Base-by-base conservation (phyloP, 1,140 invertebrate genomes). In the Limonius californicus region DNA sequence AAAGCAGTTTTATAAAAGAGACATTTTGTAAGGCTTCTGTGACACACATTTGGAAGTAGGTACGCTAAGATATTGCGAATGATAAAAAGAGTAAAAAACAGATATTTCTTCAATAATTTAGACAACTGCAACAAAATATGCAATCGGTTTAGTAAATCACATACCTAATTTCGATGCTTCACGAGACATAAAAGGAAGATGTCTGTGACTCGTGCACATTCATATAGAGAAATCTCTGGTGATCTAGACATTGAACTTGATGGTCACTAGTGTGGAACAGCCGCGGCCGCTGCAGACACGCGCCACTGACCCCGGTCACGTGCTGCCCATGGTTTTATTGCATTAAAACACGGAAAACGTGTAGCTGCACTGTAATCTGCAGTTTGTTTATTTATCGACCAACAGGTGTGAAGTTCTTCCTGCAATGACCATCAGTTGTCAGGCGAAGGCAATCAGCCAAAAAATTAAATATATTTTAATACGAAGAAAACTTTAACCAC, bases 181-280 rank as follows among this genome's bases (percentile, higher is more conserved):
- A 32, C 4, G 4, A 32, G 11, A 6, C 11, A 11, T 32, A 32
- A 32, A 32, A 32, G 27, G 27, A 32, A 32, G 11, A 32, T 32
- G 27, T 32, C 11, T 32, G 11, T 32, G 11, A 32, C 27, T 32
- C 11, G 11, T n/a, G n/a, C n/a, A 39, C n/a, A 39, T 39, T 6
- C n/a, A n/a, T 19, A 20, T 19, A 55, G 47, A 23, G 39, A 59
- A 56, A 53, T 47, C 43, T 43, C 35, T n/a, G n/a, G 21, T 23
- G 56, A 56, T 57, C 32, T 61, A 61, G 59, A 54, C 63, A 65
- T 58, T 65, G 63, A 65, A 65, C 63, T 65, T 65, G 63, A 57
- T 65, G 63, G 63, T 55, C 59, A 65, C 16, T 53, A 32, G 59
- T 30, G 56, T 59, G 63, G 57, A 65, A 64, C 62, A 59, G 50